Conservation (phyloP, 2,113 vertebrate species). For the Cariama cristata region DNA sequence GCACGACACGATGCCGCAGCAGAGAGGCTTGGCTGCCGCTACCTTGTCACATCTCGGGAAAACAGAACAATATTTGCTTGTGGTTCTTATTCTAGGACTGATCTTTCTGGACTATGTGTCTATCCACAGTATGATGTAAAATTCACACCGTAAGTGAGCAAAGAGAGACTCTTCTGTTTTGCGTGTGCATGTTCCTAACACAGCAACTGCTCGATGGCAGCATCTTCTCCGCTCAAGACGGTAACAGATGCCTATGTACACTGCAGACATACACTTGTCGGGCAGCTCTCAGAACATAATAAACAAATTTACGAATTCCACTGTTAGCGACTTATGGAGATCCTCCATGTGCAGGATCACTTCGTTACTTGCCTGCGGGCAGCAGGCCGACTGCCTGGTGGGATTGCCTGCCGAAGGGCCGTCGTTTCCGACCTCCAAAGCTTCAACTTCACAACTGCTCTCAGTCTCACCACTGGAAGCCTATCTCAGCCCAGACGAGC, state of each 20-base stretch:
- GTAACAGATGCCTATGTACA: not conserved
- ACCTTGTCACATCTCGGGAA: not conserved
- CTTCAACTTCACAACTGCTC: not conserved
- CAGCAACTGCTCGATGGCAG: not conserved
- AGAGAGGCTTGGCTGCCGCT: not conserved
- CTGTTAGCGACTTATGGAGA: not conserved
- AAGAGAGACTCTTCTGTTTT: not conserved
- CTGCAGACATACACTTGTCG: not conserved
- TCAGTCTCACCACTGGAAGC: not conserved
- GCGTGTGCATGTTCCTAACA: not conserved
- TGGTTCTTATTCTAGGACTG: not conserved
- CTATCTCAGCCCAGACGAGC: not conserved
- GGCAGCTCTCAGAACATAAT: not conserved
- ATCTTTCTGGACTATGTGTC: not conserved
- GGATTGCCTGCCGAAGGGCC: not conserved
- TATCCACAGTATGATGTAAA: not conserved
- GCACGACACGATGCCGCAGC: not conserved
- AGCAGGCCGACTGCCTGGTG: not conserved
- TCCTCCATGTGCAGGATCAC: not conserved
- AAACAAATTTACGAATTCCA: not conserved
- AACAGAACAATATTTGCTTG: not conserved
- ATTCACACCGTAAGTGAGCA: not conserved
- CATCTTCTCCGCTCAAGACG: not conserved
- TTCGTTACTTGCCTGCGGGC: fast-evolving
- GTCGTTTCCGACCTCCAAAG: not conserved